Conservation (phyloP, 2,888 invertebrate species). For the Carpatolechia fugitivella region DNA sequence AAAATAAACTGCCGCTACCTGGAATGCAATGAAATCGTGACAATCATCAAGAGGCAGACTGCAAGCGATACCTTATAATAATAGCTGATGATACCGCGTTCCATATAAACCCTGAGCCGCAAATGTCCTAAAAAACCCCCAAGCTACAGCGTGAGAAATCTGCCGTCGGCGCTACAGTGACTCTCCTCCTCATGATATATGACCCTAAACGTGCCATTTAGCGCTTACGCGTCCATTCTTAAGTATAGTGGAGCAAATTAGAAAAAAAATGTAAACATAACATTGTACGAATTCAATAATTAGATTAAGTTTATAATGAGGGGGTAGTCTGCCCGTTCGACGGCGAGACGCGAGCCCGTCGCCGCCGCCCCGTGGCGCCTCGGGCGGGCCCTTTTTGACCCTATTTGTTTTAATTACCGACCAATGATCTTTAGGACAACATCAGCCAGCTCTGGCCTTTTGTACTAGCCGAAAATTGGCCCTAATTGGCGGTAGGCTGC, state of each 20-base stretch:
- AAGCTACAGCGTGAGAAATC: conserved; percentile 64
- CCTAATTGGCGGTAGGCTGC: conserved; percentile 65
- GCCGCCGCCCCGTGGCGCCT: conserved; percentile 73
- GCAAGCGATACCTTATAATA: conserved; percentile 58
- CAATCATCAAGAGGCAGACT: conserved; percentile 69
- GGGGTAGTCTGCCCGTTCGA: conserved; percentile 64
- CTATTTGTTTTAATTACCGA: conserved; percentile 78
- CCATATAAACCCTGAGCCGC: conserved; percentile 39
- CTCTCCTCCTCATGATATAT: conserved; percentile 72
- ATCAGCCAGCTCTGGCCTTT: conserved; percentile 41
- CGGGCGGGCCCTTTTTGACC: conserved; percentile 69
- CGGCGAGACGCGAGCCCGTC: conserved; percentile 58
- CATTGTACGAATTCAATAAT: conserved; percentile 79
- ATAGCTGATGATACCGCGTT: conserved; percentile 45
- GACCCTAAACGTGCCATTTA: conserved; percentile 77
- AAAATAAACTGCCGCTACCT: conserved; percentile 19
- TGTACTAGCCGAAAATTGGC: conserved; percentile 69
- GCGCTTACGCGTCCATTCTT: conserved; percentile 74
- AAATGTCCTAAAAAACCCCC: conserved; percentile 42
- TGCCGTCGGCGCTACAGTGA: conserved; percentile 60
- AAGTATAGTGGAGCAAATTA: conserved; percentile 76
- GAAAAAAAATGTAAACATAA: conserved; percentile 78
- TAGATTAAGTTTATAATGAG: conserved; percentile 77
- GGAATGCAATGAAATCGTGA: conserved; percentile 55
- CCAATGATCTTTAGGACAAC: conserved; percentile 72